Percentiles rank a stretch among this genome's conserved stretches.
phyloP scores from a whole-genome alignment of 2,797 vertebrate genomes.

The Lophotriccus pileatus region DNA sequence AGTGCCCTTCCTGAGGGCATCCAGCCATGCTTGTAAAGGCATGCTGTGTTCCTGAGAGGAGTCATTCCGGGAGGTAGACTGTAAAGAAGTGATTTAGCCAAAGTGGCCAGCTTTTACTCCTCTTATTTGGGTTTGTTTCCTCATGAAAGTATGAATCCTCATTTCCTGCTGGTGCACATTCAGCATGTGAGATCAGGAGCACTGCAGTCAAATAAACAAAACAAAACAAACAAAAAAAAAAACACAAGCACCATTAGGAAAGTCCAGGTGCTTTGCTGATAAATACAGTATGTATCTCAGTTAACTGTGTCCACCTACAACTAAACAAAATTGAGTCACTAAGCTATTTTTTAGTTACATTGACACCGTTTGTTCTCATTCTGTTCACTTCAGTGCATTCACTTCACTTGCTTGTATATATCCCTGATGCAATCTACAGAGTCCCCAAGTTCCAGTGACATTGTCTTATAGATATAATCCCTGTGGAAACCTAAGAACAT shows the following conservation, averaged over 20 bases:
- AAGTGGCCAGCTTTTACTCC: neutral
- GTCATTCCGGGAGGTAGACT: neutral
- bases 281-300: neutral
- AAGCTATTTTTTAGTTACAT: neutral
- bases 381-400: neutral
- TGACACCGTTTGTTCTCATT: neutral
- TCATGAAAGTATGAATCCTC: neutral
- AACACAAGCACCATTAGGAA: neutral
- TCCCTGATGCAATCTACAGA: neutral
- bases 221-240: neutral
- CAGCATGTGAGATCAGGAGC: neutral
- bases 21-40: neutral
- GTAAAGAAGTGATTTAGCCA: neutral
- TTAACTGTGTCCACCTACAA: neutral
- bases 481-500: neutral
- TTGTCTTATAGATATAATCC: neutral
- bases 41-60: neutral
- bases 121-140: neutral
- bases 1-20: neutral
- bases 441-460: neutral
- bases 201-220: neutral
- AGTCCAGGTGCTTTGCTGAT: neutral
- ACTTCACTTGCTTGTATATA: neutral
- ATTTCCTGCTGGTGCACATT: neutral
- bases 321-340: neutral